phyloP scores from a whole-genome alignment of 2,888 invertebrate genomes.

The Pandemis heparana region DNA sequence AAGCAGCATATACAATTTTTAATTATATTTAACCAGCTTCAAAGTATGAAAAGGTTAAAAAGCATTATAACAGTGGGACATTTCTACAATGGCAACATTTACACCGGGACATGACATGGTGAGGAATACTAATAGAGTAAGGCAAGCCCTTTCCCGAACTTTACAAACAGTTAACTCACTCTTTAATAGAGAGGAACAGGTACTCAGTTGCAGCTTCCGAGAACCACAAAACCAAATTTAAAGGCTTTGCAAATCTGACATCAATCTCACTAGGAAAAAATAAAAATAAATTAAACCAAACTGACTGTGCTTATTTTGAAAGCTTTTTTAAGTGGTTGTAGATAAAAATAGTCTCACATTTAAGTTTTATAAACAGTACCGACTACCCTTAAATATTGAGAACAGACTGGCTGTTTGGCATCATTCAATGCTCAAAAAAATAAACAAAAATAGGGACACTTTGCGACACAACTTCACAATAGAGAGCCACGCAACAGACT shows the following conservation, averaged over 20 bases:
- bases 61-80: not conserved
- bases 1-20: not conserved
- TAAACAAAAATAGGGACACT: not conserved
- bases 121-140: slow-evolving; percentile 49
- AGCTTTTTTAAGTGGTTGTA: slow-evolving; percentile 1
- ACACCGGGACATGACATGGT: slow-evolving; percentile 45
- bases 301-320: slow-evolving; percentile 6
- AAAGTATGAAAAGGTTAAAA: slow-evolving; percentile 1
- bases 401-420: slow-evolving; percentile 7
- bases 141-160: slow-evolving; percentile 46
- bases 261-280: slow-evolving; percentile 64
- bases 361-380: slow-evolving; percentile 9
- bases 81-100: slow-evolving; percentile 8
- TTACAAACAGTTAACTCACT: slow-evolving; percentile 59
- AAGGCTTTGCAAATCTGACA: slow-evolving; percentile 60
- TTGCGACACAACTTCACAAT: slow-evolving; percentile 38
- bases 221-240: slow-evolving; percentile 60
- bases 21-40: not conserved
- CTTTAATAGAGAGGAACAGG: slow-evolving; percentile 47
- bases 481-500: slow-evolving; percentile 37
- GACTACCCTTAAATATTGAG: not conserved
- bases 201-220: slow-evolving; percentile 54
- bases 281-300: slow-evolving; percentile 50
- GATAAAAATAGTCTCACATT: slow-evolving; percentile 6
- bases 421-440: slow-evolving; percentile 17